Percentiles rank a stretch among this genome's conserved stretches.
Evolutionary conservation across 2,888 invertebrate species (phyloP).

Genomic region (Eurois occulta): DNA sequence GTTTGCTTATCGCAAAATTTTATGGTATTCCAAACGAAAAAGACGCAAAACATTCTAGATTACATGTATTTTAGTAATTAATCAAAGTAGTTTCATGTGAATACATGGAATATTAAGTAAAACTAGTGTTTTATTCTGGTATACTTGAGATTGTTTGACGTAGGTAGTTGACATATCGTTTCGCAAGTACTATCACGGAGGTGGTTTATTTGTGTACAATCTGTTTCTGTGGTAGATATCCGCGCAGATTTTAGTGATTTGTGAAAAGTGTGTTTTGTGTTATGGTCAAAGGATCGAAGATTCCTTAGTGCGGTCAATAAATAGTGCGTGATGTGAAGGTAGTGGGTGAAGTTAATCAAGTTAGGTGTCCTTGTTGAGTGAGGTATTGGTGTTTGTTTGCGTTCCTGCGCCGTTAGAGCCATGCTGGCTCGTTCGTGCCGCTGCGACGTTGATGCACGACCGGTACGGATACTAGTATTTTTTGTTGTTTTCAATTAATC

Average conservation of each 20-base stretch:
- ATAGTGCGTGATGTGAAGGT: slow-evolving; percentile 73
- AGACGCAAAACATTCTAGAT: slow-evolving; percentile 67
- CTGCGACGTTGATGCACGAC: slow-evolving; percentile 67
- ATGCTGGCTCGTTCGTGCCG: slow-evolving; percentile 75
- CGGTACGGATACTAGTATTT: slow-evolving; percentile 68
- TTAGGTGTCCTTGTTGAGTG: slow-evolving; percentile 68
- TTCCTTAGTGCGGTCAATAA: slow-evolving; percentile 70
- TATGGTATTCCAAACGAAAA: slow-evolving; percentile 65
- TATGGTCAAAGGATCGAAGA: slow-evolving; percentile 28
- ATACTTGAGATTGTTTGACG: slow-evolving; percentile 78
- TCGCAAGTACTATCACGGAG: slow-evolving; percentile 85
- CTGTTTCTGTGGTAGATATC: slow-evolving; percentile 82
- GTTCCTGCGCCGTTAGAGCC: slow-evolving; percentile 73
- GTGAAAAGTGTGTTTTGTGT: slow-evolving; percentile 66
- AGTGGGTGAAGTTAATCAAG: slow-evolving; percentile 64
- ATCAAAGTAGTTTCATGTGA: slow-evolving; percentile 37
- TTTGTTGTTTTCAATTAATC: slow-evolving; percentile 15
- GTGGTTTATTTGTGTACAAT: slow-evolving; percentile 87
- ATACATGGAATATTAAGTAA: slow-evolving; percentile 44
- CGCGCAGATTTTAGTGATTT: slow-evolving; percentile 71
- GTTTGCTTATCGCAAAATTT: slow-evolving; percentile 56
- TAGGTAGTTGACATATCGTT: slow-evolving; percentile 86
- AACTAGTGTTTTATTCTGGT: slow-evolving; percentile 48
- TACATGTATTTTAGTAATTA: slow-evolving; percentile 44
- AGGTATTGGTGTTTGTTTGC: slow-evolving; percentile 74